These are phyloP conservation scores for Leistus spinibarbis DNA, from an alignment of 2,888 invertebrate species.

Conservation along the genomic window DNA sequence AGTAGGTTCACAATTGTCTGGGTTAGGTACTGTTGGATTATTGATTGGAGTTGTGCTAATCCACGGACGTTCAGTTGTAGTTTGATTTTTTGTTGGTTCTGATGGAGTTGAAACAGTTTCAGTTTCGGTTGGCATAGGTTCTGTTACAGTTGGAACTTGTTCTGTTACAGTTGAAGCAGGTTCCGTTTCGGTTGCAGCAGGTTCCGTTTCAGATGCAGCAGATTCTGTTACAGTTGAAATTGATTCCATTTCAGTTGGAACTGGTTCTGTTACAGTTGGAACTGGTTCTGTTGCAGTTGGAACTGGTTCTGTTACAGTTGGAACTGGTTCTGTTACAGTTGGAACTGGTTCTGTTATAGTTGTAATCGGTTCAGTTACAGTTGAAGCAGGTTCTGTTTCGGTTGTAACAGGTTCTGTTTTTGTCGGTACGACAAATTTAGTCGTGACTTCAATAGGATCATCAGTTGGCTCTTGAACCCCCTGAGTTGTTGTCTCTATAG, in stretches of 20 bases:
- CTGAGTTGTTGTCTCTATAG: not conserved
- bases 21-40: not conserved
- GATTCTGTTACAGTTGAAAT: not conserved
- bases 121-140: not conserved
- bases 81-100: not conserved
- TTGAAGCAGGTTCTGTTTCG: not conserved
- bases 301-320: not conserved
- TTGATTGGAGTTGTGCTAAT: not conserved
- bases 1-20: slow-evolving; percentile 11
- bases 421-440: too few relatives aligned
- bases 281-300: not conserved
- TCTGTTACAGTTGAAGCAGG: not conserved
- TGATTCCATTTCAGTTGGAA: too few relatives aligned
- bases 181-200: not conserved
- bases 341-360: not conserved
- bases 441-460: not conserved
- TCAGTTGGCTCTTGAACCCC: slow-evolving; percentile 7
- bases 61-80: not conserved
- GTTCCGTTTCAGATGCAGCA: not conserved
- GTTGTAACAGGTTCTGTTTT: not conserved
- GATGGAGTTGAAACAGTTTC: not conserved
- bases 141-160: not conserved
- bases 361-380: not conserved
- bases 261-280: not conserved
- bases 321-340: too few relatives aligned